phyloP scores from a whole-genome alignment of 2,888 invertebrate species.

The Diarsia dahlii region DNA sequence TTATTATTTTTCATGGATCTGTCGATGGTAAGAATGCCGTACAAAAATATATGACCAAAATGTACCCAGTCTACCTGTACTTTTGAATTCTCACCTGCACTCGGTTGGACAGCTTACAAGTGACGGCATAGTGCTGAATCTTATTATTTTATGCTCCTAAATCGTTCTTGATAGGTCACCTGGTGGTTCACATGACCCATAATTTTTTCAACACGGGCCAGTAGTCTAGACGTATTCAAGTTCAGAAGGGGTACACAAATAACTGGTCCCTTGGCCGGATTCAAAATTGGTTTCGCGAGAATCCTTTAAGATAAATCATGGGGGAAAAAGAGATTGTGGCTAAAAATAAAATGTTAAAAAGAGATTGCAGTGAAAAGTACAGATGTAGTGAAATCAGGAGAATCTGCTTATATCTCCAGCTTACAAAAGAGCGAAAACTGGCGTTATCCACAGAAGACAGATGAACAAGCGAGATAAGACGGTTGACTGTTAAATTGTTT shows the following conservation, averaged over 20 bases:
- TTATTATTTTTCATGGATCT: no score
- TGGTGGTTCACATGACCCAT: no score
- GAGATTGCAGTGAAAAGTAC: background rate
- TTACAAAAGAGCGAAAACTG: background rate
- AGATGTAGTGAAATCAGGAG: background rate
- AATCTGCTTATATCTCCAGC: background rate
- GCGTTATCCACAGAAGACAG: background rate
- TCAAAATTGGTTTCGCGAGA: slow-evolving; percentile 35
- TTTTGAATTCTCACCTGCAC: no score
- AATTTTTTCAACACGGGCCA: no score
- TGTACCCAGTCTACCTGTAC: no score
- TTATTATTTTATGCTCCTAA: no score
- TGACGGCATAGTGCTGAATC: no score
- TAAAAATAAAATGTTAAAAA: background rate
- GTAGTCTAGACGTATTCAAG: slow-evolving; percentile 61
- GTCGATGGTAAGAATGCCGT: no score
- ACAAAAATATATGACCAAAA: no score
- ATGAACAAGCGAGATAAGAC: background rate
- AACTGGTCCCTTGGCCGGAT: slow-evolving; percentile 52
- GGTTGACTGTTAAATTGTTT: no score
- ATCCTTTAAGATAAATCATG: slow-evolving; percentile 15
- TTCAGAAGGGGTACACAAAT: slow-evolving; percentile 54
- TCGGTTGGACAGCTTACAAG: no score
- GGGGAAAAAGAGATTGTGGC: background rate
- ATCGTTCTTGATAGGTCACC: no score